Evolutionary conservation across 2,797 vertebrate species (phyloP), one percentile per base, ranked within the genome.

Genomic region (Myotis daubentonii): DNA sequence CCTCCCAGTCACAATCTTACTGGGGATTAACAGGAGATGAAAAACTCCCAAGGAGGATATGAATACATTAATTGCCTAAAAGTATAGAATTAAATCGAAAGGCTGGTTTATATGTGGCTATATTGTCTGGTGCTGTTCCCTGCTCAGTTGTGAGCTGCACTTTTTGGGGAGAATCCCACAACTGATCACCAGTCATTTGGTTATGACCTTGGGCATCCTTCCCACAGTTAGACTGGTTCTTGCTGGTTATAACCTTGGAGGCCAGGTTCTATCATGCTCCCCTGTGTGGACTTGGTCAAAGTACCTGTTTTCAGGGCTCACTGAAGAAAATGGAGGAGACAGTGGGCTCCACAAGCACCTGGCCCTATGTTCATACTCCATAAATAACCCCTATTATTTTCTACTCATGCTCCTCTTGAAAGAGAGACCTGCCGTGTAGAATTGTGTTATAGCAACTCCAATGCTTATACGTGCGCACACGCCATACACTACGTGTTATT

Each of bases 401-500:
- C 55, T 16, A 0, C 5, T 7, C 22, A 0, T 0, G 10, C 7
- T n/a, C 22, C 68, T n/a, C 3, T 22, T 1, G 11, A 16, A 60
- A 30, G 28, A 8, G 28, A 8, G 30, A 16, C 25, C 33, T 19
- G 12, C 33, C 5, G 1, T 5, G 13, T 0, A 13, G 6, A 17
- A 6, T 1, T 11, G 5, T 4, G 23, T 62, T 2, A 1, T 0
- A 10, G 36, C 13, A 6, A 4, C 30, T 49, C 15, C 15, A 8
- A 7, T 0, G 5, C 15, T 8, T 10, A 30, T 47, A 41, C 78
- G 0, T 51, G 9, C 8, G 25, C 22, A 1, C 74, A n/a, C 33
- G 0, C 10, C 16, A 6, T 4, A 2, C 0, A 0, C 15, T 1
- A 0, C 6, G 38, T 0, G 16, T 30, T 23, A 16, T 17, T 12